Percentiles rank a stretch among this genome's conserved stretches.
Evolutionary conservation across 1,140 invertebrate species (phyloP).

Genomic region (Amphibalanus amphitrite): DNA sequence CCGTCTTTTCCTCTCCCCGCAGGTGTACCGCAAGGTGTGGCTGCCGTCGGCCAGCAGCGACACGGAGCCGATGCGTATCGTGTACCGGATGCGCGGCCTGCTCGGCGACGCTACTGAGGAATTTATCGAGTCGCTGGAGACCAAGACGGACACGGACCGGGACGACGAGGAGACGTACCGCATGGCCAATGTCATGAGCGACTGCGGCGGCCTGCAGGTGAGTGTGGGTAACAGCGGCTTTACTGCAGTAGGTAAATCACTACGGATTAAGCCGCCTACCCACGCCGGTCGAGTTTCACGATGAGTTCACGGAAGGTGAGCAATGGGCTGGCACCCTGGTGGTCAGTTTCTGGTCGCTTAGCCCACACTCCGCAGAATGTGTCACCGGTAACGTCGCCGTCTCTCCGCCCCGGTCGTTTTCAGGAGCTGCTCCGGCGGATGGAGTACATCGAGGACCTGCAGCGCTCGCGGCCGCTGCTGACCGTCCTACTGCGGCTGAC

Average conservation of each 20-base stretch:
- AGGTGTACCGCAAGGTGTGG: conserved; percentile 51
- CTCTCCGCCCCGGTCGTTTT: too few relatives aligned
- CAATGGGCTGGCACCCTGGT: too few relatives aligned
- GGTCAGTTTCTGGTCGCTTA: too few relatives aligned
- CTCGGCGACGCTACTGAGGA: conserved; percentile 96
- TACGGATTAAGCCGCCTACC: too few relatives aligned
- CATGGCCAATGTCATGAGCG: conserved; percentile 52
- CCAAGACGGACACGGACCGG: conserved; percentile 71
- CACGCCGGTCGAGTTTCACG: too few relatives aligned
- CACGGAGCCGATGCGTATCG: conserved; percentile 86
- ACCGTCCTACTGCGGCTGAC: conserved; percentile 71
- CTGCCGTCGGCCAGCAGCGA: conserved; percentile 57
- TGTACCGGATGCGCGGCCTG: conserved; percentile 94
- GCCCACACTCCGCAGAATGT: too few relatives aligned
- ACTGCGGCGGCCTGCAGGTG: conserved; percentile 72
- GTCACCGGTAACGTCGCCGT: too few relatives aligned
- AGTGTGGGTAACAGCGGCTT: too few relatives aligned
- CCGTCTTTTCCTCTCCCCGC: conserved; percentile 8
- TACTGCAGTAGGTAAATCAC: too few relatives aligned
- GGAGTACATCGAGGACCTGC: conserved; percentile 47
- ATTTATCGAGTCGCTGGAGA: conserved; percentile 84
- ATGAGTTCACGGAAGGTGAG: too few relatives aligned
- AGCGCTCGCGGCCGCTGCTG: conserved; percentile 54
- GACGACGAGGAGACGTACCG: conserved; percentile 89
- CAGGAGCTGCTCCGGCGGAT: conserved; percentile 42